Conservation (phyloP, 1,140 invertebrate species). For the Hycleus cichorii region DNA sequence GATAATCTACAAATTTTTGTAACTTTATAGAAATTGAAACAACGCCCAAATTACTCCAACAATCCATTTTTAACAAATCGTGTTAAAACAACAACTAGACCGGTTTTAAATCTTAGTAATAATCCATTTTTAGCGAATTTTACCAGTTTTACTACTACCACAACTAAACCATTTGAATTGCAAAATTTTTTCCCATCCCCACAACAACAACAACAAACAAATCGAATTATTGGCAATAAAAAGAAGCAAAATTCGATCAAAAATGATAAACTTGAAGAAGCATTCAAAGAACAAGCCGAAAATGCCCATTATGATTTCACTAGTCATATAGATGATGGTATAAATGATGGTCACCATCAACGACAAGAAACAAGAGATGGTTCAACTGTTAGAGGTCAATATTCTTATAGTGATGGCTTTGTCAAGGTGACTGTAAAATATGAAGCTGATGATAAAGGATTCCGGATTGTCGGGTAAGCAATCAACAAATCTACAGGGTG, state of each 20-base stretch:
- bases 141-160: neutral
- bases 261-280: neutral
- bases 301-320: constrained; percentile 43
- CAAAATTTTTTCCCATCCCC: no score
- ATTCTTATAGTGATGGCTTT: constrained; percentile 50
- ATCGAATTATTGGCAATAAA: neutral
- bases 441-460: constrained; percentile 51
- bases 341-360: constrained; percentile 43
- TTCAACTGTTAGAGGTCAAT: constrained; percentile 43
- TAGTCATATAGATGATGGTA: constrained; percentile 44
- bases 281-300: constrained; percentile 16
- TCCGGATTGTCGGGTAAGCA: constrained; percentile 47
- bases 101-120: no score
- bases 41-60: neutral
- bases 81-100: neutral
- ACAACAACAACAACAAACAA: neutral
- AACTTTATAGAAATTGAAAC: no score
- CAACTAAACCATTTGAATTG: neutral
- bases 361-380: constrained; percentile 46
- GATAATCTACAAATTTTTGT: no score
- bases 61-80: neutral
- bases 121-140: no score
- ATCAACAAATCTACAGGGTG: no score
- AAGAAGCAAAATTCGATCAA: neutral
- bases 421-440: constrained; percentile 47